These are phyloP conservation scores for Oncorhynchus tshawytscha DNA, from an alignment of 2,113 vertebrate genomes.

Conservation along the genomic window DNA sequence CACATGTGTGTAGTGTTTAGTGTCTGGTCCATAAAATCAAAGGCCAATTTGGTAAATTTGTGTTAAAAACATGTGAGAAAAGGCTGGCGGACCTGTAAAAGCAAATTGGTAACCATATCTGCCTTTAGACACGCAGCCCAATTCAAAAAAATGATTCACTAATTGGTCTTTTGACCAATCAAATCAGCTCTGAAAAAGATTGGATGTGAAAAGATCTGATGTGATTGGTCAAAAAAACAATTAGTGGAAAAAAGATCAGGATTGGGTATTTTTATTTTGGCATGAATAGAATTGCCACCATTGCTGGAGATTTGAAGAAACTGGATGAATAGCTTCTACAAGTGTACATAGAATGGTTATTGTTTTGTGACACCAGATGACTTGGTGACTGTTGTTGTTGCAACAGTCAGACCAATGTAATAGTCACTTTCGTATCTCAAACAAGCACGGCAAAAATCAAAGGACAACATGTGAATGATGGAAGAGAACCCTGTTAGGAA, in stretches of 20 bases:
- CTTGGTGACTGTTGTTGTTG: neutral
- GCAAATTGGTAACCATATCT: constrained; percentile 26
- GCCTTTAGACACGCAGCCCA: constrained; percentile 5
- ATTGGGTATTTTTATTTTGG: neutral
- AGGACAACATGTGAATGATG: constrained; percentile 15
- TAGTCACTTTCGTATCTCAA: neutral
- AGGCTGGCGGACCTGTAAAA: neutral
- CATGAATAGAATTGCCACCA: neutral
- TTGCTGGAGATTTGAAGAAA: neutral
- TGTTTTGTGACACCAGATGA: neutral
- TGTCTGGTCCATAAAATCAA: constrained; percentile 37
- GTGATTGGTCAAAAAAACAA: neutral
- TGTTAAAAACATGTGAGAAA: constrained; percentile 26
- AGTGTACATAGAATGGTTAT: neutral
- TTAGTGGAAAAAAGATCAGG: no score
- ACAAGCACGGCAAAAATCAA: constrained; percentile 10
- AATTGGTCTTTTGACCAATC: no score
- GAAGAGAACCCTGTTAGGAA: constrained; percentile 16
- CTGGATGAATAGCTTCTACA: neutral
- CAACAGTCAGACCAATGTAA: neutral
- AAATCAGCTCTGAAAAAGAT: no score
- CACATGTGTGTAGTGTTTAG: constrained; percentile 25
- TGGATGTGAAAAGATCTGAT: no score
- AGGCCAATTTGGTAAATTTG: constrained; percentile 23
- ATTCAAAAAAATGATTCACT: no score